These are phyloP conservation scores for Galaxias olidus DNA, from an alignment of 2,797 vertebrate species.

Conservation along the genomic window DNA sequence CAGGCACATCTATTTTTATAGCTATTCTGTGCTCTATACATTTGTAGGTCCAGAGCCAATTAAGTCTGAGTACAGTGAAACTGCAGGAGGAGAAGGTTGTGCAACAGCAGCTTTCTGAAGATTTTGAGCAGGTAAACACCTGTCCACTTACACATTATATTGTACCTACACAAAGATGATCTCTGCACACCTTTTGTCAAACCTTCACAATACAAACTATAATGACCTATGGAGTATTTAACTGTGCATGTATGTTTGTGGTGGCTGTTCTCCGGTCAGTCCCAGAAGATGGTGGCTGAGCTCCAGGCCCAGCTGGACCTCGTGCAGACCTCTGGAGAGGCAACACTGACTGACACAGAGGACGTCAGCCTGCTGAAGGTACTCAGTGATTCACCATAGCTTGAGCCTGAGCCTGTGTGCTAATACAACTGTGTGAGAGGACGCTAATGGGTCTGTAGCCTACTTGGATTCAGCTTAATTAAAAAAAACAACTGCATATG, in stretches of 20 bases:
- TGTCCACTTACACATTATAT: too few relatives aligned
- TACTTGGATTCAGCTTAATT: too few relatives aligned
- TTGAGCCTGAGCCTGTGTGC: too few relatives aligned
- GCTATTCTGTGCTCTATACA: conserved; percentile 14
- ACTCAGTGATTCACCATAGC: too few relatives aligned
- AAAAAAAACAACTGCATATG: too few relatives aligned
- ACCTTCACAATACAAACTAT: too few relatives aligned
- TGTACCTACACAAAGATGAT: too few relatives aligned
- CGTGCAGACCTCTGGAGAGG: conserved; percentile 70
- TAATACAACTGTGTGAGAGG: too few relatives aligned
- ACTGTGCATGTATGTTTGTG: background rate
- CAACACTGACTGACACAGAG: conserved; percentile 67
- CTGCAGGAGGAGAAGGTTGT: conserved; percentile 74
- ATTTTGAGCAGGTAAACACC: conserved; percentile 83
- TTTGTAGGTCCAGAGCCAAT: conserved; percentile 76
- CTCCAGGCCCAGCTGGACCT: conserved; percentile 88
- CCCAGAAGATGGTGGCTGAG: conserved; percentile 74
- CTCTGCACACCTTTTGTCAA: too few relatives aligned
- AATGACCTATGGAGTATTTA: too few relatives aligned
- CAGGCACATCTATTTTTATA: too few relatives aligned
- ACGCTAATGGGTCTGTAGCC: too few relatives aligned
- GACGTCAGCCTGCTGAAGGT: conserved; percentile 86
- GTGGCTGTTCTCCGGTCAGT: conserved; percentile 59
- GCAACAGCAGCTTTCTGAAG: conserved; percentile 75
- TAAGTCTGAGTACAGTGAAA: conserved; percentile 74